Conservation (phyloP, 2,888 invertebrate genomes). For the Dryobotodes eremita region DNA sequence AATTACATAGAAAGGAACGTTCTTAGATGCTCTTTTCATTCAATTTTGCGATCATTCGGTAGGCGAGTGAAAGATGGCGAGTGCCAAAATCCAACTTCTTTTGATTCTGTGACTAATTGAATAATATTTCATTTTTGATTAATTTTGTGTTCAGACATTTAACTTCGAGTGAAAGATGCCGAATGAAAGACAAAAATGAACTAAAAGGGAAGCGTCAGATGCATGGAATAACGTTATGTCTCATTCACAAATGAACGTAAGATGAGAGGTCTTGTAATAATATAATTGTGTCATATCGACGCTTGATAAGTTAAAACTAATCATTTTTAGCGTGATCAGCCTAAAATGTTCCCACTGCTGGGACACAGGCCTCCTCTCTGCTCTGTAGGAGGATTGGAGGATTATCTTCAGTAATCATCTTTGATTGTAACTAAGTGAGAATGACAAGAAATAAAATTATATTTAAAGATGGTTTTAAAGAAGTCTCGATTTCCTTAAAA, state of each 20-base stretch:
- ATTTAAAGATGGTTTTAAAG: neutral
- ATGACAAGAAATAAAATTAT: no score
- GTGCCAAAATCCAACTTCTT: neutral
- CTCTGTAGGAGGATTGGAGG: neutral
- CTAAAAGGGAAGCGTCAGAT: neutral
- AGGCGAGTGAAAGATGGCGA: neutral
- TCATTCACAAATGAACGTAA: neutral
- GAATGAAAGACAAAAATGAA: neutral
- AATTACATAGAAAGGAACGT: neutral
- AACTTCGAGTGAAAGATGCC: neutral
- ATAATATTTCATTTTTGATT: neutral
- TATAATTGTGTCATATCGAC: neutral
- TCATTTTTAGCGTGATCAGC: neutral
- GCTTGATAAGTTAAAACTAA: neutral
- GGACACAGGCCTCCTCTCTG: neutral
- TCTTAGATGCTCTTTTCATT: neutral
- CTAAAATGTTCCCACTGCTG: neutral
- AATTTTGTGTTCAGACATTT: neutral
- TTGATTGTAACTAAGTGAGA: no score
- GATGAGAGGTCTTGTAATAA: neutral
- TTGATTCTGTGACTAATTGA: neutral
- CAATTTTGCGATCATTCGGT: neutral
- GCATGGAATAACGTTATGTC: neutral
- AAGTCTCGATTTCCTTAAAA: neutral
- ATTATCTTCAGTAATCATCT: no score